Evolutionary conservation across 2,797 vertebrate species (phyloP), one percentile per base, ranked within the genome.

Genomic region (Trichosurus vulpecula): DNA sequence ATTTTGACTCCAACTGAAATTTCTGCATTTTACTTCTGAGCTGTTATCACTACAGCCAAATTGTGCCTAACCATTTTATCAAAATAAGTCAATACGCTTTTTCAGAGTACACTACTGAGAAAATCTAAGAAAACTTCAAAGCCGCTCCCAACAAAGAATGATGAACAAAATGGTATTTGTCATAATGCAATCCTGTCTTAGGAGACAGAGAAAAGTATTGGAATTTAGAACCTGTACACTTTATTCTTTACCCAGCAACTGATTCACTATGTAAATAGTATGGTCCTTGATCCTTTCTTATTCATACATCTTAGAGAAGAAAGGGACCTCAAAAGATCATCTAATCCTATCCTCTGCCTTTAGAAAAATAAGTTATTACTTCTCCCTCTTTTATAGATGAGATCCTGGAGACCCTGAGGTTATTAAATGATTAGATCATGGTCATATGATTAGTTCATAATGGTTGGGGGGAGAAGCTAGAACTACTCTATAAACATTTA

Each of bases 1-100:
- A 94, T 97, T 97, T 98, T 96, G 94, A 74, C 58, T 96, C 58
- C 27, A 54, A 89, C 90, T 95, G 95, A 97, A 97, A 97, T 90
- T 96, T 58, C 90, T 96, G 58, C n/a, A 95, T 97, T 91, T 56
- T 93, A 56, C 97, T 91, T 96, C 58, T 93, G 91, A 96, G 81
- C 90, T 92, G 95, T 97, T 96, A 95, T 95, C 90, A 90, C 96
- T 90, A 95, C 13, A 96, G 93, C 31, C 92, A 96, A 66, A 97
- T 51, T 96, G 94, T 95, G 90, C 58, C n/a, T 58, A 97, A 94
- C 3, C 92, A 93, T 96, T 95, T 93, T 95, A 96, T 93, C 89
- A 95, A 97, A 56, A 54, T n/a, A 95, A 92, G 87, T 96, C 87
- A 97, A 93, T 94, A 61, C 22, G 96, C 95, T 55, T 97, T 81